These are phyloP conservation scores for Eclectus roratus DNA, from an alignment of 2,113 vertebrate genomes.

Conservation along the genomic window DNA sequence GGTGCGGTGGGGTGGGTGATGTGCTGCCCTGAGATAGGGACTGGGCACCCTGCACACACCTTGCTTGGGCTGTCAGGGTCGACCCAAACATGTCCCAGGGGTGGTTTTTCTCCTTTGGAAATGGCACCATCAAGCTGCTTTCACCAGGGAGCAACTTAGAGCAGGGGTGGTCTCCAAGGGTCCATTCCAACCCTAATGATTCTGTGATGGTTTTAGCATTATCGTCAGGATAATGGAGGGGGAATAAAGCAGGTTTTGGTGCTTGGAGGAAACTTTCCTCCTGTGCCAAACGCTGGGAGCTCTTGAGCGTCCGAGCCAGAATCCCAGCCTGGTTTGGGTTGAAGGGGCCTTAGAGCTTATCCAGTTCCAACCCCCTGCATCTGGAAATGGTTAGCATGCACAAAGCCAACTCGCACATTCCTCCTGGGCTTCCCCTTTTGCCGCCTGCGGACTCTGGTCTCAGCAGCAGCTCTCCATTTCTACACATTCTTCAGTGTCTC, in stretches of 20 bases:
- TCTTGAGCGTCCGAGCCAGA: fast-evolving
- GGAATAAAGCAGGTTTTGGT: not conserved
- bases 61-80: fast-evolving
- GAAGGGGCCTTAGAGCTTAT: not conserved
- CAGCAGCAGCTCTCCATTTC: fast-evolving
- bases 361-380: not conserved
- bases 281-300: fast-evolving
- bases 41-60: not conserved
- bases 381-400: not conserved
- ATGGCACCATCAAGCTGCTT: not conserved
- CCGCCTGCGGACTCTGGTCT: not conserved
- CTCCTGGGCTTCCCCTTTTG: not conserved
- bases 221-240: not conserved
- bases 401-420: not conserved
- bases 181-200: not conserved
- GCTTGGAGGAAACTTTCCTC: not conserved
- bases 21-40: not conserved
- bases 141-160: not conserved
- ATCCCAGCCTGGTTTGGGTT: not conserved
- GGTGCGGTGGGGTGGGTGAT: not conserved
- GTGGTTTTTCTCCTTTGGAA: not conserved
- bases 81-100: fast-evolving
- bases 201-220: not conserved
- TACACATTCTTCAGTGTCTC: fast-evolving
- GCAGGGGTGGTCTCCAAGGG: not conserved